Conservation (phyloP, 2,797 vertebrate species). For the Lepidocolaptes lacrymiger region DNA sequence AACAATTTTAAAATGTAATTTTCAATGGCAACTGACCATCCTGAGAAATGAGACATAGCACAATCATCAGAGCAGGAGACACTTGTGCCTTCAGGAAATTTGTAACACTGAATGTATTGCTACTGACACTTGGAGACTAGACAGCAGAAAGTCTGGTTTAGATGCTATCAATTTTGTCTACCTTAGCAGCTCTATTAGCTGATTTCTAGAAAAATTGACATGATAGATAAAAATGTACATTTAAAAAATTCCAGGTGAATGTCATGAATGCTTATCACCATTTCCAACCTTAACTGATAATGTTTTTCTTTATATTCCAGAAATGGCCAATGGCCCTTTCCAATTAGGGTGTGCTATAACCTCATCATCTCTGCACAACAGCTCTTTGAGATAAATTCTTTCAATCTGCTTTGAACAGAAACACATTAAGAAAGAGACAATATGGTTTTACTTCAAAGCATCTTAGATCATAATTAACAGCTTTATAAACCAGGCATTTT, state of each 20-base stretch:
- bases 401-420: conserved; percentile 1
- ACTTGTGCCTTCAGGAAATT: conserved; percentile 26
- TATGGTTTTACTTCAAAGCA: neutral
- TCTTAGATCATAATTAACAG: conserved; percentile 13
- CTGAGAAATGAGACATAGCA: conserved; percentile 45
- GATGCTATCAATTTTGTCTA: conserved; percentile 34
- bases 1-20: conserved; percentile 61
- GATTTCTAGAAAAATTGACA: conserved; percentile 15
- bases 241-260: conserved; percentile 27
- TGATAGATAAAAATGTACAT: neutral
- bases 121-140: conserved; percentile 61
- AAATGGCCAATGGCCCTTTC: neutral
- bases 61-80: neutral
- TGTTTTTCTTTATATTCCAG: conserved; percentile 41
- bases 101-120: conserved; percentile 53
- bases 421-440: neutral
- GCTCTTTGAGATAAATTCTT: conserved; percentile 11
- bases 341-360: neutral
- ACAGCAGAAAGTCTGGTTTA: conserved; percentile 10
- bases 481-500: neutral
- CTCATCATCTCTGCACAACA: neutral
- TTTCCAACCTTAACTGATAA: conserved; percentile 9
- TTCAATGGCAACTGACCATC: conserved; percentile 58
- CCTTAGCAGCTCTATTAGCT: conserved; percentile 48
- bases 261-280: neutral